Evolutionary conservation across 2,888 invertebrate genomes (phyloP).

Genomic region (Acleris cristana): DNA sequence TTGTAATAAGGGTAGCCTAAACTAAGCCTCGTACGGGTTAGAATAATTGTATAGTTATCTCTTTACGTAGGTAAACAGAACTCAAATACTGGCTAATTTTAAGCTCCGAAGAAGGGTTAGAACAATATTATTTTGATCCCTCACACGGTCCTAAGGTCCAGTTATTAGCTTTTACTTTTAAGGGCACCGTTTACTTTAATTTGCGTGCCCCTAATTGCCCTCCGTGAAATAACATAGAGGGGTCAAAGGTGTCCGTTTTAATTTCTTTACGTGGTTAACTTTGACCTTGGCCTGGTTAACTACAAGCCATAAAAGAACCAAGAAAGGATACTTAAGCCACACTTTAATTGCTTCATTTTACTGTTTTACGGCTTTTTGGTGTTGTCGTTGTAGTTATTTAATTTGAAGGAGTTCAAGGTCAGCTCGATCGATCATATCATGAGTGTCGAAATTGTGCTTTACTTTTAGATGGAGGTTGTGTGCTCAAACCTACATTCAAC

Average conservation of each 20-base stretch:
- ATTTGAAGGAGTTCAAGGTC: too few relatives aligned
- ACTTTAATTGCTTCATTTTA: too few relatives aligned
- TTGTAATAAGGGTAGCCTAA: too few relatives aligned
- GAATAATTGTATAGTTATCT: background rate
- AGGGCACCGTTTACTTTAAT: conserved; percentile 8
- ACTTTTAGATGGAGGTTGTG: too few relatives aligned
- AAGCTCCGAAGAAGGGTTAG: background rate
- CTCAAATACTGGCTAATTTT: background rate
- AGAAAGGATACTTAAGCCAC: too few relatives aligned
- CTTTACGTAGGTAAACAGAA: background rate
- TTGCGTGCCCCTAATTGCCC: conserved; percentile 26
- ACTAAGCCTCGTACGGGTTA: too few relatives aligned
- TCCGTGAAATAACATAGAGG: conserved; percentile 11
- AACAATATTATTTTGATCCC: conserved; percentile 10
- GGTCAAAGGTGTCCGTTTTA: conserved; percentile 10
- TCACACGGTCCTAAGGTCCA: conserved; percentile 1
- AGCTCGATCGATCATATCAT: too few relatives aligned
- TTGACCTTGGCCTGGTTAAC: conserved; percentile 13
- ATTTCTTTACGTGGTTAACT: conserved; percentile 14
- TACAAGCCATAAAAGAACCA: too few relatives aligned
- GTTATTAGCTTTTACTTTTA: background rate
- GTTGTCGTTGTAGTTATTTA: too few relatives aligned
- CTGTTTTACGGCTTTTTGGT: too few relatives aligned
- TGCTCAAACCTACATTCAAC: too few relatives aligned
- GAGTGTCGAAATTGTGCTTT: too few relatives aligned